Percentiles rank a stretch among this genome's conserved stretches.
Evolutionary conservation across 1,140 invertebrate genomes (phyloP).

Genomic region (Nilaparvata lugens): DNA sequence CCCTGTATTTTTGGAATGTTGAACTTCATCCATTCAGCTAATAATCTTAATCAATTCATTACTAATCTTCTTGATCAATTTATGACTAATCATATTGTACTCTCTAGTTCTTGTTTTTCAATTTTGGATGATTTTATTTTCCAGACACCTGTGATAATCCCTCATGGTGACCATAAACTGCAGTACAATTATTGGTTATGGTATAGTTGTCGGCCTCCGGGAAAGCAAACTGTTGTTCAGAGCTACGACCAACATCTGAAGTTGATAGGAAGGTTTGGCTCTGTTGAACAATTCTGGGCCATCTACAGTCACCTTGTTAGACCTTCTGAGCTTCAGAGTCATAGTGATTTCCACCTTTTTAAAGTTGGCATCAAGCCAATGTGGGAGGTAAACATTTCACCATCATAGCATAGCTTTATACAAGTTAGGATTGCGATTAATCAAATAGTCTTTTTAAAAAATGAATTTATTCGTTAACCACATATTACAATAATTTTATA

Average conservation of each 20-base stretch:
- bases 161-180: conserved; percentile 70
- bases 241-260: conserved; percentile 61
- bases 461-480: too few species aligned
- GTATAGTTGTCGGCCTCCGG: conserved; percentile 67
- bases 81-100: too few species aligned
- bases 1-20: too few species aligned
- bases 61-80: too few species aligned
- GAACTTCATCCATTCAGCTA: too few species aligned
- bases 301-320: conserved; percentile 86
- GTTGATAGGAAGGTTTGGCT: conserved; percentile 74
- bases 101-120: too few species aligned
- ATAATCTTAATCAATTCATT: too few species aligned
- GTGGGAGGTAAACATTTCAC: conserved; percentile 69
- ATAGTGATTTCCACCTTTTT: conserved; percentile 94
- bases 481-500: too few species aligned
- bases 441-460: too few species aligned
- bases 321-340: conserved; percentile 76
- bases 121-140: too few species aligned
- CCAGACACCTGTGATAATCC: conserved; percentile 52
- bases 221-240: conserved; percentile 52
- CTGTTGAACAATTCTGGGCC: conserved; percentile 96
- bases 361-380: conserved; percentile 98
- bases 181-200: conserved; percentile 86
- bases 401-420: too few species aligned
- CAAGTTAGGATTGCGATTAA: too few species aligned